These are phyloP conservation scores for Zosterops pallidus DNA, from an alignment of 2,113 vertebrate species.

Conservation along the genomic window DNA sequence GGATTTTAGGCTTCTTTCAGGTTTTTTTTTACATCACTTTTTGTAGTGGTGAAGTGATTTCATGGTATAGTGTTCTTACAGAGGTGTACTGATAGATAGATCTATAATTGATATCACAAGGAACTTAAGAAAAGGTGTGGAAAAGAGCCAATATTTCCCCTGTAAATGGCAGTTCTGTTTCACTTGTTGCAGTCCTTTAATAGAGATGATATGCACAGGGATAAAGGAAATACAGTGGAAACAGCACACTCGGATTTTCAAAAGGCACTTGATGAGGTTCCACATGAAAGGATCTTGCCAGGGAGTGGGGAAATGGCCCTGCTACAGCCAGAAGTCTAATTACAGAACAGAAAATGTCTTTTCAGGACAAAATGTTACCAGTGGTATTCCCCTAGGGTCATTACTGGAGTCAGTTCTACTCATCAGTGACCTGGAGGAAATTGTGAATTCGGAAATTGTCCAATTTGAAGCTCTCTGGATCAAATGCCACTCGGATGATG, in stretches of 20 bases:
- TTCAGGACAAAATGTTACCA: neutral
- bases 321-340: neutral
- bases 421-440: neutral
- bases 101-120: neutral
- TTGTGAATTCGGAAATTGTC: neutral
- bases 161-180: neutral
- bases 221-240: neutral
- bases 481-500: neutral
- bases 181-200: neutral
- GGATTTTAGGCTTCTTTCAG: neutral
- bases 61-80: neutral
- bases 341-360: neutral
- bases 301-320: neutral
- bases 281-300: neutral
- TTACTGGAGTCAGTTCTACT: neutral
- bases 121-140: neutral
- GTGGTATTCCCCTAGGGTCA: neutral
- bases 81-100: neutral
- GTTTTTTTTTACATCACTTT: neutral
- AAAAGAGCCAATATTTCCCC: neutral
- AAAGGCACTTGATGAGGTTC: neutral
- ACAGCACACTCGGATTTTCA: neutral
- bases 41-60: neutral
- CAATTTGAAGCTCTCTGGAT: neutral
- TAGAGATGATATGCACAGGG: accelerated